phyloP scores from a whole-genome alignment of 2,797 vertebrate species.

The Sebastes miniatus region DNA sequence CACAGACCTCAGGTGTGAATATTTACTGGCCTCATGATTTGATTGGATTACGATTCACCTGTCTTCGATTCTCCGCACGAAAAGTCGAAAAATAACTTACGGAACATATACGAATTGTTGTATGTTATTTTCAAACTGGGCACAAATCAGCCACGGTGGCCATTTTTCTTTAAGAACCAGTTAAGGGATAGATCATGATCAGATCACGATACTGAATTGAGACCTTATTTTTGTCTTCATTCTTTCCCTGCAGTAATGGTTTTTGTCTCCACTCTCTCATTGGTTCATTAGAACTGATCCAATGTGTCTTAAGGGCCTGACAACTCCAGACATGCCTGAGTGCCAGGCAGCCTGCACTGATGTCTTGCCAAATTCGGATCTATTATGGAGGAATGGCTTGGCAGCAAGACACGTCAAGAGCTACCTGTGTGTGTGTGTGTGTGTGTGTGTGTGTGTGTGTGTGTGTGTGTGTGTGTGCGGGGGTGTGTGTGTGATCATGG shows the following conservation, averaged over 20 bases:
- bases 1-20: not conserved
- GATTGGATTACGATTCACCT: no score
- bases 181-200: no score
- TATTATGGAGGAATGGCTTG: constrained; percentile 51
- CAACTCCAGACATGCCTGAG: constrained; percentile 55
- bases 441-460: not conserved
- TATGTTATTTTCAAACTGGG: not conserved
- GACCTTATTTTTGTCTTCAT: not conserved
- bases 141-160: not conserved
- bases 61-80: not conserved
- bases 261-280: constrained; percentile 13
- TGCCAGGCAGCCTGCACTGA: constrained; percentile 25
- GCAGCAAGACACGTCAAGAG: constrained; percentile 21
- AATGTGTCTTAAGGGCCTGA: constrained; percentile 20
- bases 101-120: rapidly evolving
- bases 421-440: constrained; percentile 5
- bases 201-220: not conserved
- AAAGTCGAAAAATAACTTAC: not conserved
- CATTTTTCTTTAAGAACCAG: not conserved
- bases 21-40: no score
- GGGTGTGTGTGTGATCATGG: not conserved
- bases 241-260: constrained; percentile 26
- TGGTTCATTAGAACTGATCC: constrained; percentile 26
- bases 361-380: constrained; percentile 52
- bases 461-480: not conserved